Base-by-base conservation (phyloP, 2,113 vertebrate genomes). In the Chelonoidis abingdonii region DNA sequence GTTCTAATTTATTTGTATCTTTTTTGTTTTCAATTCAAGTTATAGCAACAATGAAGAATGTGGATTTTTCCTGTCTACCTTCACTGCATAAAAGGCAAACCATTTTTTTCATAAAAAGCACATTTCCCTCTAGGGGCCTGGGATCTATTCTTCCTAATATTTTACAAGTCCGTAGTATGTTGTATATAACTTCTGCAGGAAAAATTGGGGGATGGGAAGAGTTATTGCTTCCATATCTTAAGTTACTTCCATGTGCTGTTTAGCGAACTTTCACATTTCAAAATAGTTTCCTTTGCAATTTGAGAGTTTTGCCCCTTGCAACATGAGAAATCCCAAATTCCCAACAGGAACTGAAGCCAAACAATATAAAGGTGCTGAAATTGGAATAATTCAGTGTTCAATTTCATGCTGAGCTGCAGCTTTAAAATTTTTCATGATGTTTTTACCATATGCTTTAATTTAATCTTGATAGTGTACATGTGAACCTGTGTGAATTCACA, bases 391-490 rank as follows among this genome's bases (percentile, higher is more conserved):
- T 95, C 57, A 86, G 19, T 3, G 3, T 24, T 83, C 17, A 25
- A 95, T 92, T 92, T 75, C 84, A 92, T 2, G 27, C 21, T 92
- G 59, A 89, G 25, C 85, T 87, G 47, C 19, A 91, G n/a, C 56
- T 93, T 17, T 31, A 93, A 93, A 17, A 3, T 82, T 84, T 80
- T 31, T 52, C 54, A 86, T 29, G 53, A 89, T 81, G 21, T 21
- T 62, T 86, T 69, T 83, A 75, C 21, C 38, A 86, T 47, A 52
- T 80, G 25, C 49, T 93, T 94, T 72, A 35, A 95, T 85, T 94
- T 89, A 75, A 90, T 93, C 75, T 94, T 95, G 59, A 90, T 65
- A 90, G 79, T 85, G 59, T 89, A 80, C 8, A n/a, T 31, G 72
- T 4, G 2, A 82, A 92, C 35, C 72, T 80, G 6, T 25, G 49